Base-by-base conservation (phyloP, 2,797 vertebrate genomes). In the Anisognathus igniventris region DNA sequence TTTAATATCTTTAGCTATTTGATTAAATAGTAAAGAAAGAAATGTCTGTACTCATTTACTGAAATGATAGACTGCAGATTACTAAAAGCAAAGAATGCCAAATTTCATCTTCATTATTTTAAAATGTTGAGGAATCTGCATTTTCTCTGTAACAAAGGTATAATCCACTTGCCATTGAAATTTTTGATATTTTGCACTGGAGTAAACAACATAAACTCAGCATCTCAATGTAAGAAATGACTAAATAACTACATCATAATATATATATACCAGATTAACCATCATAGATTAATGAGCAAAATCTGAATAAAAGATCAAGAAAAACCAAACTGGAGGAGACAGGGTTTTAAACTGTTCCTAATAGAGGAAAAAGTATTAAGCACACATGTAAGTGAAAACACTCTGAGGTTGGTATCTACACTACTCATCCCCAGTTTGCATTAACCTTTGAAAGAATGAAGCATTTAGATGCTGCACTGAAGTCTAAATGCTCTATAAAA, bases 1-100 rank as follows among this genome's bases (percentile, higher is more conserved):
- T 88, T 92, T 95, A 96, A 90, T 93, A 94, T 66, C 37, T 96
- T 90, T 44, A 86, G 73, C 71, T 91, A 28, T 73, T 79, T 95
- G 80, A 95, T 94, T 92, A 93, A 95, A 93, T 51, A 79, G 35
- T 73, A 84, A 95, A 92, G 84, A 84, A 88, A 65, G 24, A 92
- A 64, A 90, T 37, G 51, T 64, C 65, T 95, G 28, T 81, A 94
- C 47, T 84, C 66, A 75, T 80, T 92, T 61, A 39, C 40, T 58
- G 64, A 89, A 91, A 56, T 75, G 50, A 92, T 45, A 93, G 30
- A 89, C 25, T 66, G 35, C 28, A 95, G 90, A 94, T 91, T 87
- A 95, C 53, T 66, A 51, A 91, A 89, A 95, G 68, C 40, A 88
- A 64, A 84, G 56, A 81, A 93, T 68, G 86, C 17, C 67, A 94